Evolutionary conservation across 2,113 vertebrate genomes (phyloP).

Genomic region (Carettochelys insculpta): DNA sequence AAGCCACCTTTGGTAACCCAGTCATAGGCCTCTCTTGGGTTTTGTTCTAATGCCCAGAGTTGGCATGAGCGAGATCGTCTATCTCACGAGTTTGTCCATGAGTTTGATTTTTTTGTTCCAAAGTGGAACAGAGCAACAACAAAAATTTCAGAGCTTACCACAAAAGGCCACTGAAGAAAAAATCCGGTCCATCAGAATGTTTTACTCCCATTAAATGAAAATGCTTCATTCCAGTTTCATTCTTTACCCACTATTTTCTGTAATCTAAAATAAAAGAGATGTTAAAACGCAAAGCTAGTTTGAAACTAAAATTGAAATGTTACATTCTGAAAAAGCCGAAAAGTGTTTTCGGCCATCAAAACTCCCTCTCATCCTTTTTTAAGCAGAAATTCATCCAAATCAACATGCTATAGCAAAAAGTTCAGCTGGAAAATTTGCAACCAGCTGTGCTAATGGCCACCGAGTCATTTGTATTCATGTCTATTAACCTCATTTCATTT

Average conservation of each 20-base stretch:
- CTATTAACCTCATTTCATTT: background rate
- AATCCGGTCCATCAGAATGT: background rate
- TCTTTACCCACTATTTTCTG: conserved; percentile 5
- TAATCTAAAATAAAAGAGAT: background rate
- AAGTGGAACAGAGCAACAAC: background rate
- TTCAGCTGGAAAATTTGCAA: background rate
- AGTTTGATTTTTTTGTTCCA: background rate
- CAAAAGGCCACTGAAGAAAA: background rate
- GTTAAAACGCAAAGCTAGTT: conserved; percentile 7
- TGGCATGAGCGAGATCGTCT: background rate
- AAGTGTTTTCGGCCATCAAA: conserved; percentile 30
- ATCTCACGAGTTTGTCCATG: background rate
- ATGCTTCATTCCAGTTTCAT: conserved; percentile 4
- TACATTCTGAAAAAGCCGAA: conserved; percentile 24
- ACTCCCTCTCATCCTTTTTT: background rate
- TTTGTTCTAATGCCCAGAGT: background rate
- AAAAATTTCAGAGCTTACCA: background rate
- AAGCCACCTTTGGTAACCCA: accelerated
- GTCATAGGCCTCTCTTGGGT: accelerated
- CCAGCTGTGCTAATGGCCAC: background rate
- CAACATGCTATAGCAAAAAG: background rate
- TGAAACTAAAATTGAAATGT: conserved; percentile 35
- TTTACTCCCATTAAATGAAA: background rate
- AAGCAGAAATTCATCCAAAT: background rate
- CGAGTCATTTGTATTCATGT: background rate